Evolutionary conservation across 2,888 invertebrate genomes (phyloP).

Genomic region (Oscheius onirici): DNA sequence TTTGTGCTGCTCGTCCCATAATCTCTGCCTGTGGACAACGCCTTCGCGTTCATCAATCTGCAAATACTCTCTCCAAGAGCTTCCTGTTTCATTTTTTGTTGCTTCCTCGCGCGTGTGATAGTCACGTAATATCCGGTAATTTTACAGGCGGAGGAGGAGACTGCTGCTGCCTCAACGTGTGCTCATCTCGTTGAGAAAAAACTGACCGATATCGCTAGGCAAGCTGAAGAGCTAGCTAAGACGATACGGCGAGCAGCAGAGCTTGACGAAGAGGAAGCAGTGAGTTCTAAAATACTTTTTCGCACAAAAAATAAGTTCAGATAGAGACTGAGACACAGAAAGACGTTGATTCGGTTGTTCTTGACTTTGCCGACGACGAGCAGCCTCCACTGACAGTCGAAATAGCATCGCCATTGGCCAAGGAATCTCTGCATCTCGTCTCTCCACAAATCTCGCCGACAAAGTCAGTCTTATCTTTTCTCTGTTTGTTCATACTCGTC

Average conservation of each 20-base stretch:
- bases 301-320: neutral
- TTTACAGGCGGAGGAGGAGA: conserved; percentile 9
- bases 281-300: conserved; percentile 6
- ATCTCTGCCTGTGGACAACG: conserved; percentile 29
- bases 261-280: conserved; percentile 13
- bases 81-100: conserved; percentile 19
- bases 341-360: conserved; percentile 28
- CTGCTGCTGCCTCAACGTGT: neutral
- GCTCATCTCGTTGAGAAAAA: conserved; percentile 32
- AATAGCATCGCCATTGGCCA: conserved; percentile 28
- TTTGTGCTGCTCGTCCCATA: conserved; percentile 31
- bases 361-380: conserved; percentile 17
- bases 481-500: neutral
- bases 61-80: neutral
- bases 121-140: neutral
- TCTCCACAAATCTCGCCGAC: conserved; percentile 9
- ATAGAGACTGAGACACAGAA: conserved; percentile 18
- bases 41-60: conserved; percentile 2
- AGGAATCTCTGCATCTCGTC: conserved; percentile 8
- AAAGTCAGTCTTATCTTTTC: neutral
- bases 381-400: neutral
- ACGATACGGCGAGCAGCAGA: conserved; percentile 16
- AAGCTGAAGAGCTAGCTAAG: conserved; percentile 30
- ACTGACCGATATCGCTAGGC: conserved; percentile 31
- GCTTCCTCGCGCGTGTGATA: neutral